Evolutionary conservation across 1,140 invertebrate genomes (phyloP), one percentile per base, ranked within the genome.

Genomic region (Penaeus vannamei): DNA sequence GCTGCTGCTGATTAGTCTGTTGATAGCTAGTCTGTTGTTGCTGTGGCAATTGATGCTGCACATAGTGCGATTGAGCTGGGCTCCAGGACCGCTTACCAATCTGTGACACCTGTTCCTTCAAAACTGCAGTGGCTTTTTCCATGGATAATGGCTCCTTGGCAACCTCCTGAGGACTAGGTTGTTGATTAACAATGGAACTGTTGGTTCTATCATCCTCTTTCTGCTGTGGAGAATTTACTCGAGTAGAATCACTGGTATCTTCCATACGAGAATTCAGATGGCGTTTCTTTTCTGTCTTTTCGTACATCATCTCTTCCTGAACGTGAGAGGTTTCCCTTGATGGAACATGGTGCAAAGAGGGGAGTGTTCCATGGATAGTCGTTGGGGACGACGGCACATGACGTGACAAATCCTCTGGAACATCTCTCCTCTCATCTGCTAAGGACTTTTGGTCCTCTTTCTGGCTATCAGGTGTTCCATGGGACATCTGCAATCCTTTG

Each of bases 401-500:
- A 29, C 81, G 85, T 23, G 85, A 87, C 26, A 87, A 61, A 61
- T 87, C 85, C 62, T 87, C 85, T 59, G 85, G 85, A 60, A 87
- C 53, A 66, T 87, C 85, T 66, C 81, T 87, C 26, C n/a, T 46
- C n/a, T 79, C 64, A n/a, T 86, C 85, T 53, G 36, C 26, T 17
- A 32, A 12, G 32, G 60, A 46, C 29, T 66, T 66, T n/a, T 32
- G 77, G 60, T 81, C 79, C 46, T 81, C 76, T 32, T 62, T 59
- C 22, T 87, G 85, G 80, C 62, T 87, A 10, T 42, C 64, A 53
- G 59, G 61, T 20, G 32, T 62, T 26, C 79, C 42, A 87, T 66
- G 85, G 12, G 53, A 53, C 19, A 53, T 36, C 53, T 59, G 61
- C 32, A 80, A 22, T 22, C 72, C 29, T 42, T 86, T 77, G n/a